Base-by-base conservation (phyloP, 1,140 invertebrate genomes). In the Saccostrea echinata region DNA sequence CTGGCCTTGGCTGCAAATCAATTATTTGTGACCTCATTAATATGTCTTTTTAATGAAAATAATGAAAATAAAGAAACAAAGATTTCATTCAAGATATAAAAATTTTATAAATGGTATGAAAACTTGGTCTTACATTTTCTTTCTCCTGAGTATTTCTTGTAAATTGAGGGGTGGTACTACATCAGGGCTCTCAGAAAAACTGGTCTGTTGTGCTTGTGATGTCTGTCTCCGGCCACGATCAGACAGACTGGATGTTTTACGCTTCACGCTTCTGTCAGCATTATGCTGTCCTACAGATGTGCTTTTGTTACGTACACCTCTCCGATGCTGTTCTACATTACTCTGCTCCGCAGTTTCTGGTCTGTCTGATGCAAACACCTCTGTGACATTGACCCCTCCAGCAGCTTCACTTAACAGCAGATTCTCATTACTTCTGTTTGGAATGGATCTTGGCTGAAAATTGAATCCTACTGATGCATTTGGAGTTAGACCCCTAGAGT, bases 401-500 rank as follows among this genome's bases (percentile, higher is more conserved):
- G 55, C n/a, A 21, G 52, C 53, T 13, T 64, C 57, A 27, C 43
- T 57, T 6, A 52, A n/a, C 13, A 84, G 55, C 51, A 88, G 53
- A 85, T 84, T 88, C n/a, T 84, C 87, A 33, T 68, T 84, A 57
- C 84, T 85, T 24, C 86, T 84, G 43, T 64, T 81, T 21, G 27
- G 35, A 53, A 82, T 76, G 21, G 85, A 88, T n/a, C 52, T 80
- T n/a, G 84, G 88, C 55, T 88, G 88, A 18, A 88, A 90, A 53
- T 51, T 71, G n/a, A 86, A 35, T 52, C 68, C 84, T 82, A 85
- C 82, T 52, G 84, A 85, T 43, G 81, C 84, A 83, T 89, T 89
- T 57, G 88, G 86, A 6, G 88, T 87, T 51, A 89, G 53, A 18
- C 86, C 84, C 13, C 88, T 80, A 57, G 85, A 84, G 80, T 89